A percentile compares a stretch with the other conserved stretches of the same genome.
phyloP scores from a whole-genome alignment of 2,888 invertebrate genomes.

The Unio pictorum region DNA sequence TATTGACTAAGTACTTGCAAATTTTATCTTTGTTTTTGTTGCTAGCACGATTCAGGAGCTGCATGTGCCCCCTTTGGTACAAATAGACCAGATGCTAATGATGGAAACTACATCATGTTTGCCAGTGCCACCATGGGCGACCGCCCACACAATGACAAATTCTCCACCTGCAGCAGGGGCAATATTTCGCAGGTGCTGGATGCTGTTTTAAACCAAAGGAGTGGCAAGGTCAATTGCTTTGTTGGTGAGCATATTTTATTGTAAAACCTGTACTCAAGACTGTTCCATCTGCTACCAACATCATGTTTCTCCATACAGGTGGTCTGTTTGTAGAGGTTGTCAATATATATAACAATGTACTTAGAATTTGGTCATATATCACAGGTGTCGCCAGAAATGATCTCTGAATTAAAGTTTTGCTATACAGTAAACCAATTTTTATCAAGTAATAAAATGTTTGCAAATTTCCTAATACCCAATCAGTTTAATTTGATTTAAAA shows the following conservation, averaged over 20 bases:
- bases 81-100: conserved; percentile 85
- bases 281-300: neutral
- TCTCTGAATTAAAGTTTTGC: too few species aligned
- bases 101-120: conserved; percentile 99
- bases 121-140: conserved; percentile 99
- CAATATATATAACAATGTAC: too few species aligned
- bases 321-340: too few species aligned
- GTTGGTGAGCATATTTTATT: conserved; percentile 74
- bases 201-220: conserved; percentile 85
- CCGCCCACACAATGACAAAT: conserved; percentile 96
- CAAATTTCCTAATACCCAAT: too few species aligned
- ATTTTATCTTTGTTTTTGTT: neutral
- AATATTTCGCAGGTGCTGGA: conserved; percentile 96
- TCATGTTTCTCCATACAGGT: neutral
- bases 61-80: conserved; percentile 59
- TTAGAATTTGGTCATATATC: too few species aligned
- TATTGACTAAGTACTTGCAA: neutral
- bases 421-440: too few species aligned
- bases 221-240: conserved; percentile 94
- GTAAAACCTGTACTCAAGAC: neutral
- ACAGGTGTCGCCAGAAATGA: too few species aligned
- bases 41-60: conserved; percentile 85
- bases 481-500: too few species aligned
- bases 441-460: too few species aligned
- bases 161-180: conserved; percentile 93